Evolutionary conservation across 2,888 invertebrate genomes (phyloP), one percentile per base, ranked within the genome.

Genomic region (Lymantria monacha): DNA sequence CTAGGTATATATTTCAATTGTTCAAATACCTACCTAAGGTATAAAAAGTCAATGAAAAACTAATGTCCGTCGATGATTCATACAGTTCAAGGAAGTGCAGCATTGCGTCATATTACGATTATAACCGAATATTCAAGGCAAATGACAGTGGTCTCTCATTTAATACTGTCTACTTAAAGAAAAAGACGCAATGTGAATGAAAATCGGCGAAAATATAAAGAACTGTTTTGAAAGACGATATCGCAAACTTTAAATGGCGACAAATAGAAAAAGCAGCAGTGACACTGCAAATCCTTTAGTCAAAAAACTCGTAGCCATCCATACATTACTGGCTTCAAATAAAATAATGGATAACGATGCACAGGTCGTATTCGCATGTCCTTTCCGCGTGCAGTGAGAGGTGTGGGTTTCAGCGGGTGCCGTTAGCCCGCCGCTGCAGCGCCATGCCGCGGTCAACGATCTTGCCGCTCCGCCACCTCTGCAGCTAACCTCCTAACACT

Each of bases 391-490:
- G 72, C 68, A 70, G 69, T 61, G 72, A 61, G 68, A 69, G 22
- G 72, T 69, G 72, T 61, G 70, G 69, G 74, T 63, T 73, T 71
- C 78, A 75, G 80, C 71, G 69, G 71, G 73, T 81, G 79, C 86
- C 87, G 87, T 85, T 85, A 85, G 63, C 54, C 53, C 60, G 57
- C 66, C 58, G 69, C 59, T 49, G 62, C 64, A 63, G 55, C 56
- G 59, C 63, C 62, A 55, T 64, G 49, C 30, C 30, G 69, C 82
- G 88, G 88, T 88, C 89, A 87, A 74, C 79, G 88, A 82, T 81
- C 89, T 83, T 80, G 73, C 80, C 84, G 86, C 80, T 84, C 71
- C 80, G 80, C 77, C 81, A 79, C 79, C 81, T 78, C 76, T 70
- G 70, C 72, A 69, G 62, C 63, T 65, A 57, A 62, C 60, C 66